Evolutionary conservation across 1,140 invertebrate species (phyloP).

Genomic region (Papilio polyxenes): DNA sequence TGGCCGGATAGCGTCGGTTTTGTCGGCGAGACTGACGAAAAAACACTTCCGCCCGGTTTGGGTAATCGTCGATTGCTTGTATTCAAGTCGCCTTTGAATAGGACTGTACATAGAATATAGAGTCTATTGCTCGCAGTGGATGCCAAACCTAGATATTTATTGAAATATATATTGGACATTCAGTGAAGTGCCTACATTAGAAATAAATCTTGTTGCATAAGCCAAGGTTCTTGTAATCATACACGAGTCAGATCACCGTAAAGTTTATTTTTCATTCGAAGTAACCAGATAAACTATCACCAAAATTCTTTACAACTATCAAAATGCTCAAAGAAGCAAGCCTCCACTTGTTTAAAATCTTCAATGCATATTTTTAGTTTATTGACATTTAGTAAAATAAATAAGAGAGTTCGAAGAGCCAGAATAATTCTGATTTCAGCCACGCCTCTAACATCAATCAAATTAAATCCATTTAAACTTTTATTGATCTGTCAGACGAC

Average conservation of each 20-base stretch:
- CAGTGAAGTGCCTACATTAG: no score
- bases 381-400: neutral
- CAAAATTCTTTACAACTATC: no score
- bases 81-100: neutral
- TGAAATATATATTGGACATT: neutral
- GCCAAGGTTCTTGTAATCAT: no score
- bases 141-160: neutral
- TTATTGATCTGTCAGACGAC: constrained; percentile 18
- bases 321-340: no score
- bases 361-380: neutral
- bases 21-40: constrained; percentile 19
- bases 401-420: neutral
- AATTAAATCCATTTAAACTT: constrained; percentile 15
- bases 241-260: no score
- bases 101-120: neutral
- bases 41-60: constrained; percentile 16
- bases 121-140: neutral
- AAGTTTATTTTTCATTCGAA: no score
- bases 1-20: constrained; percentile 23
- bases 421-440: neutral
- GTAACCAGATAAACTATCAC: no score
- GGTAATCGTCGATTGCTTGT: constrained; percentile 18
- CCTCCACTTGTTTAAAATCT: neutral
- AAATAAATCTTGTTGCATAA: no score
- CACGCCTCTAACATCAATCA: constrained; percentile 12